Conservation (phyloP, 2,888 invertebrate species). For the Flexamia atlantica region DNA sequence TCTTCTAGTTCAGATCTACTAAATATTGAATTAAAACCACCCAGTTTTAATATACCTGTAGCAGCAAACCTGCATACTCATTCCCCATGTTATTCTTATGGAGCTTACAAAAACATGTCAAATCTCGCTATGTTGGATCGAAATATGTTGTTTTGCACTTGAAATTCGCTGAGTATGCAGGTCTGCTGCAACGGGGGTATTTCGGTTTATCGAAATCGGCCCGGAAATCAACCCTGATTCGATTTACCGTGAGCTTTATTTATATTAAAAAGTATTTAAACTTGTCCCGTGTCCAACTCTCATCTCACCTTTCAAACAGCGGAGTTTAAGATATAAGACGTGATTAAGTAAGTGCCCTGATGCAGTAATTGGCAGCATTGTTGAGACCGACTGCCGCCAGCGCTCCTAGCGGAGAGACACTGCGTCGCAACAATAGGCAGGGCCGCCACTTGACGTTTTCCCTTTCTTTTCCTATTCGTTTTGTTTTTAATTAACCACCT, state of each 20-base stretch:
- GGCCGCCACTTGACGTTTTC: neutral
- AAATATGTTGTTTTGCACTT: neutral
- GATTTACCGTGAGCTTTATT: too few species aligned
- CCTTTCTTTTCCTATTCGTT: neutral
- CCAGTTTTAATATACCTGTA: too few species aligned
- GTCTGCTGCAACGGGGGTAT: slow-evolving; percentile 20
- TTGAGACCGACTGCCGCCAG: neutral
- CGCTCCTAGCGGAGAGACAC: neutral
- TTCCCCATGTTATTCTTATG: too few species aligned
- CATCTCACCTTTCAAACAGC: neutral
- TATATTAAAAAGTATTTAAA: neutral
- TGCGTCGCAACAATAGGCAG: neutral
- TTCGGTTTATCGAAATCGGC: neutral
- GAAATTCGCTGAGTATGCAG: slow-evolving; percentile 23
- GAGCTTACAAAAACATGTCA: too few species aligned
- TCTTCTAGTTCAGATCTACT: too few species aligned
- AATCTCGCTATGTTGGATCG: neutral
- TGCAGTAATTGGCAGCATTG: slow-evolving; percentile 21
- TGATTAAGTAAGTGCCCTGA: neutral
- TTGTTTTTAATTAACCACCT: slow-evolving; percentile 27
- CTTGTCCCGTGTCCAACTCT: neutral
- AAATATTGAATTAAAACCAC: too few species aligned
- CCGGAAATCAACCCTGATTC: too few species aligned
- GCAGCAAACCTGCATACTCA: too few species aligned
- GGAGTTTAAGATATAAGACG: neutral